Evolutionary conservation across 2,888 invertebrate species (phyloP), one percentile per base, ranked within the genome.

Genomic region (Aphelenchoides bicaudatus): DNA sequence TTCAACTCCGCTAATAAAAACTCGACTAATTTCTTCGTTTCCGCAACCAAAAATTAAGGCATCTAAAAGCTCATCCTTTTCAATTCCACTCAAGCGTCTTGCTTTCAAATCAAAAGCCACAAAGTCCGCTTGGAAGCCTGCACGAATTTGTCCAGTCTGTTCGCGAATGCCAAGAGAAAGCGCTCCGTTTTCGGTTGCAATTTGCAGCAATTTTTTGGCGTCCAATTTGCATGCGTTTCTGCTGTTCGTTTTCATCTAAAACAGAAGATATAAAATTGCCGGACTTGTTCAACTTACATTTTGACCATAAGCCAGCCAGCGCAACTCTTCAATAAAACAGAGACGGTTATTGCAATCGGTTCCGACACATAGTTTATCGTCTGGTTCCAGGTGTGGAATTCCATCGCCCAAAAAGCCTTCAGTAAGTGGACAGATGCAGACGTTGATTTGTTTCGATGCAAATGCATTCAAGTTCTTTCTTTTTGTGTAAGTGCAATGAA

Each of bases 331-430:
- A 16, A 74, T 30, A 39, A 77, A 68, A 16, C 68, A 65, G 27
- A 77, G 67, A 39, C 78, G 63, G 47, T 77, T 74, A 39, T 77
- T 77, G 61, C 78, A 78, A 54, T 77, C 78, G 0, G 78, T 73
- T 10, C 78, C 78, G n/a, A 77, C 65, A 28, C 68, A 72, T 39
- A 77, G 48, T 8, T 56, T 58, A 25, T 69, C 59, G 23, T 53
- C 51, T 25, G 65, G 66, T 31, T 47, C 62, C 43, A 76, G 48
- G 19, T 52, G 38, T 0, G 76, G 76, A 5, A 77, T 67, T 1
- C 76, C 76, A 52, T 76, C 76, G 1, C 76, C 76, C 4, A 76
- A 61, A 39, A 74, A 77, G 57, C 72, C 73, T 65, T 77, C 78
- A 2, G 78, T 77, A 37, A 67, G 62, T 1, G 77, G 74, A 51